phyloP scores from a whole-genome alignment of 2,888 invertebrate genomes.

The Meiosimyza decipiens region DNA sequence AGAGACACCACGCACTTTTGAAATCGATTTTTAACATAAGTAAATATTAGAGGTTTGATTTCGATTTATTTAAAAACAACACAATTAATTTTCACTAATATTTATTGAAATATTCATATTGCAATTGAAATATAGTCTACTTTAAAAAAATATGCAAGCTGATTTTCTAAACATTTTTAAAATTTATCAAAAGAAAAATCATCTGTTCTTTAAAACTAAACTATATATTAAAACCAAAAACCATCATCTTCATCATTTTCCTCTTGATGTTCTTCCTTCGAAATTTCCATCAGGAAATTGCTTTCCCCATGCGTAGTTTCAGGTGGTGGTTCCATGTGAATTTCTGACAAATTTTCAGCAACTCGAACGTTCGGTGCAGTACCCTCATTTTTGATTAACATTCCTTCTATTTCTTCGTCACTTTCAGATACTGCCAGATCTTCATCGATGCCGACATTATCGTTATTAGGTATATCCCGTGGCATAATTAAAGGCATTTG shows the following conservation, averaged over 20 bases:
- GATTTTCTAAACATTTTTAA: conserved; percentile 7
- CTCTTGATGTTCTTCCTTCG: conserved; percentile 39
- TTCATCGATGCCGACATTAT: conserved; percentile 74
- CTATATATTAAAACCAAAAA: conserved; percentile 52
- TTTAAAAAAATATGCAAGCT: too few relatives aligned
- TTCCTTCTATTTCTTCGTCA: conserved; percentile 70
- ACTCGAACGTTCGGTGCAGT: conserved; percentile 45
- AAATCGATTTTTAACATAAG: too few relatives aligned
- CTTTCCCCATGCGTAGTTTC: conserved; percentile 10
- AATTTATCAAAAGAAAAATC: conserved; percentile 19
- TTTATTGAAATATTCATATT: too few relatives aligned
- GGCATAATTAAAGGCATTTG: conserved; percentile 52
- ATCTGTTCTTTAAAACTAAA: neutral
- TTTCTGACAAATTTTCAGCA: conserved; percentile 24
- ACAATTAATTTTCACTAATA: too few relatives aligned
- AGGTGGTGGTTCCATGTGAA: conserved; percentile 19
- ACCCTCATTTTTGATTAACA: conserved; percentile 52
- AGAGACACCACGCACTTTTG: too few relatives aligned
- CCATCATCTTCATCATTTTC: conserved; percentile 58
- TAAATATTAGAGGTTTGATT: too few relatives aligned
- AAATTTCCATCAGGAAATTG: conserved; percentile 33
- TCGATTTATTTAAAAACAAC: too few relatives aligned
- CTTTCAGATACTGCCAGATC: conserved; percentile 84
- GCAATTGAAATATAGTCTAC: too few relatives aligned
- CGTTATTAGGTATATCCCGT: conserved; percentile 59